Evolutionary conservation across 2,113 vertebrate species (phyloP).

Genomic region (Typhlomys cinereus): DNA sequence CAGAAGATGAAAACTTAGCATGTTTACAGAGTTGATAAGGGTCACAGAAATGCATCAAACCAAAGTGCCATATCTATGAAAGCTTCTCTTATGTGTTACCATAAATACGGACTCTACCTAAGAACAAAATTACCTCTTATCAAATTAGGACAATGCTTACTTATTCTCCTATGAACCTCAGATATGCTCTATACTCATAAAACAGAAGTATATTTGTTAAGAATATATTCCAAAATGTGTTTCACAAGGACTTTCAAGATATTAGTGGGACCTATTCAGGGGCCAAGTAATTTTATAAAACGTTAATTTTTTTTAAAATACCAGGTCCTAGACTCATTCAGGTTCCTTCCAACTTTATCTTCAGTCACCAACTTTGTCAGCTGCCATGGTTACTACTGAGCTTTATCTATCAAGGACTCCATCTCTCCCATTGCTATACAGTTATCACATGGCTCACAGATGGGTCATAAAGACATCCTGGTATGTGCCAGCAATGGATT

Average conservation of each 20-base stretch:
- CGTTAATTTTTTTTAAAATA: neutral
- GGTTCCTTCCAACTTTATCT: neutral
- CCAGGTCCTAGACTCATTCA: neutral
- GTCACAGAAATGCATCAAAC: neutral
- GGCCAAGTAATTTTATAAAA: slow-evolving; percentile 1
- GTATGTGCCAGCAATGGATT: neutral
- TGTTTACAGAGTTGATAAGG: neutral
- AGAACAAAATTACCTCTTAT: neutral
- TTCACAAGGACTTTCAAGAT: neutral
- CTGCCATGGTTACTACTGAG: neutral
- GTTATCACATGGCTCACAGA: neutral
- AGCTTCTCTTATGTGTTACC: neutral
- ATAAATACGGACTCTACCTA: neutral
- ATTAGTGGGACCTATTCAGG: neutral
- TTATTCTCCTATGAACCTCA: neutral
- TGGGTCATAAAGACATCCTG: neutral
- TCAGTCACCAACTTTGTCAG: no score
- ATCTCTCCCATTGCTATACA: neutral
- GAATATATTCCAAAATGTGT: neutral
- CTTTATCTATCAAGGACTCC: neutral
- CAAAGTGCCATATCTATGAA: neutral
- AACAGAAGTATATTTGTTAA: neutral
- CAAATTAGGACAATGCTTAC: neutral
- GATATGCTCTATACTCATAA: neutral
- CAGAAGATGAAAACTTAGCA: neutral